Percentiles rank a stretch among this genome's conserved stretches.
These are phyloP conservation scores for Zeuzera pyrina DNA, from an alignment of 2,888 invertebrate genomes.

Conservation along the genomic window DNA sequence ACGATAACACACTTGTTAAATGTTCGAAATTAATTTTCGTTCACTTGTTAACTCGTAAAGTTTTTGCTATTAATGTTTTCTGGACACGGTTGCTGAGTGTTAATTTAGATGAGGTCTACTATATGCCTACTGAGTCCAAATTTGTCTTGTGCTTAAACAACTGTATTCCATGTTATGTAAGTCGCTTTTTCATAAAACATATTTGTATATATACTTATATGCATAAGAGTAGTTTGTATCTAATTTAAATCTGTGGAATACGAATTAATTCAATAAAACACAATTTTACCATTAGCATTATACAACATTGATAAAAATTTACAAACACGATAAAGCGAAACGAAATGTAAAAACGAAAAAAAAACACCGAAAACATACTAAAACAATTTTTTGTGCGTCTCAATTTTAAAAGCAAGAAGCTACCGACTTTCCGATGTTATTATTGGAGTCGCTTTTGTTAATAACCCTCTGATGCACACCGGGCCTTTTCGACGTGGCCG, in stretches of 20 bases:
- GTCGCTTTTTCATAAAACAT: too few relatives aligned
- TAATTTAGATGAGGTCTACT: constrained; percentile 30
- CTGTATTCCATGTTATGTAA: too few relatives aligned
- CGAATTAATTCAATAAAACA: too few relatives aligned
- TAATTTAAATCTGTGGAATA: too few relatives aligned
- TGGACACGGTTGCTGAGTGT: constrained; percentile 51
- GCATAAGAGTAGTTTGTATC: too few relatives aligned
- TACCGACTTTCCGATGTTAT: constrained; percentile 68
- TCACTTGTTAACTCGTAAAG: constrained; percentile 62
- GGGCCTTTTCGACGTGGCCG: constrained; percentile 35
- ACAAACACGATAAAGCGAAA: too few relatives aligned
- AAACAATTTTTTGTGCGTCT: constrained; percentile 34
- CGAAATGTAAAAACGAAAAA: too few relatives aligned
- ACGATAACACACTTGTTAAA: constrained; percentile 32
- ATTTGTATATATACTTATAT: too few relatives aligned
- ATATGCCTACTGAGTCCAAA: too few relatives aligned
- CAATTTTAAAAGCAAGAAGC: constrained; percentile 63
- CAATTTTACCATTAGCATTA: too few relatives aligned
- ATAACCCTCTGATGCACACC: constrained; percentile 43
- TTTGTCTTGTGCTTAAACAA: too few relatives aligned
- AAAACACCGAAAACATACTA: neutral
- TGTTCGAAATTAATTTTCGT: constrained; percentile 55
- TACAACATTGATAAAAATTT: too few relatives aligned
- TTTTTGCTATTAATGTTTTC: constrained; percentile 37
- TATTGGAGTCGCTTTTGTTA: constrained; percentile 52